Percentiles rank a stretch among this genome's conserved stretches.
Evolutionary conservation across 2,888 invertebrate species (phyloP).

Genomic region (Ormyrus labotus): DNA sequence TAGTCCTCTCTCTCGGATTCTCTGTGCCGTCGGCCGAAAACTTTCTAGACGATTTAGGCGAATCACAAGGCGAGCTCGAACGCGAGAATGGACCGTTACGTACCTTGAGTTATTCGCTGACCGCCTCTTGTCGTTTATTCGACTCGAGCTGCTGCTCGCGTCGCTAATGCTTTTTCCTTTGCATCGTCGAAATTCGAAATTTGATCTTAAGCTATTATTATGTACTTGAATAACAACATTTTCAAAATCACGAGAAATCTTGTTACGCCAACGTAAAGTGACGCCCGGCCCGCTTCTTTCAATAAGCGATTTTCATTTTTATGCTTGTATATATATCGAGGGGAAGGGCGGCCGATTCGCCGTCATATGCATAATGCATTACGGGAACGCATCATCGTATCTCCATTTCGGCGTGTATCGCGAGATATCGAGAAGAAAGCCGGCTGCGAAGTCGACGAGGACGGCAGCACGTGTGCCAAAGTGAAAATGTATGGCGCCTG

Average conservation of each 20-base stretch:
- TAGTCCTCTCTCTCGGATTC: not conserved
- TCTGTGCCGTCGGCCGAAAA: constrained; percentile 15
- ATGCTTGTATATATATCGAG: constrained; percentile 19
- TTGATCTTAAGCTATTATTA: too few species aligned
- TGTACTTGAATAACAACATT: not conserved
- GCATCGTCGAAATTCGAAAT: too few species aligned
- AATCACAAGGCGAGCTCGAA: constrained; percentile 53
- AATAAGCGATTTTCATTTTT: constrained; percentile 65
- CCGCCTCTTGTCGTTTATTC: constrained; percentile 9
- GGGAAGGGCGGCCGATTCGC: not conserved
- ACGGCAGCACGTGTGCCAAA: constrained; percentile 75
- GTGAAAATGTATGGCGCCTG: constrained; percentile 74
- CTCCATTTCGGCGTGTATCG: constrained; percentile 68
- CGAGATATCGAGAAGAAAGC: constrained; percentile 47
- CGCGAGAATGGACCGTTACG: not conserved
- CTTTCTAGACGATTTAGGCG: constrained; percentile 58
- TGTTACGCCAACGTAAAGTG: not conserved
- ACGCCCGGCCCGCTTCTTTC: constrained; percentile 56
- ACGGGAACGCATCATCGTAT: constrained; percentile 74
- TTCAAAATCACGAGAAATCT: not conserved
- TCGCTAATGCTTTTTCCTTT: too few species aligned
- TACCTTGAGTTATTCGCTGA: constrained; percentile 33
- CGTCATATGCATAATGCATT: constrained; percentile 71
- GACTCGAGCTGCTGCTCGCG: not conserved
- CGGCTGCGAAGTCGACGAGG: constrained; percentile 67